These are phyloP conservation scores for Agrochola lota DNA, from an alignment of 2,888 invertebrate species.

Conservation along the genomic window DNA sequence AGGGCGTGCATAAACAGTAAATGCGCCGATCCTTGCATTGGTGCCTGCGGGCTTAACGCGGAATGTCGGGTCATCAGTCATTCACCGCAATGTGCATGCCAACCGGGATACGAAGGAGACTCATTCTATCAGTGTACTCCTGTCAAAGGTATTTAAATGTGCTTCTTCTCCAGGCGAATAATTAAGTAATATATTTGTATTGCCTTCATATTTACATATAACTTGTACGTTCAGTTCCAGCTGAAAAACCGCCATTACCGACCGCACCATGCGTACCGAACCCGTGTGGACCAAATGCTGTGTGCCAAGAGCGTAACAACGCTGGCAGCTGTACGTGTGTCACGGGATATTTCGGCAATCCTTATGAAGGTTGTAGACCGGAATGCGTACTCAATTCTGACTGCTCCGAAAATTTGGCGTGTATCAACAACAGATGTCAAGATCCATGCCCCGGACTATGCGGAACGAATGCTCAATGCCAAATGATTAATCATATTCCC, in stretches of 20 bases:
- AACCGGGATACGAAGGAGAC: conserved; percentile 93
- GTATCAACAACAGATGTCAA: conserved; percentile 92
- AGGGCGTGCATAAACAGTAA: conserved; percentile 94
- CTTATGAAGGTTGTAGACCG: conserved; percentile 93
- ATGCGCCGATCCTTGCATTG: conserved; percentile 95
- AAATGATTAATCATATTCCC: conserved; percentile 94
- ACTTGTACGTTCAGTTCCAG: conserved; percentile 59
- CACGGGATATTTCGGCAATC: conserved; percentile 93
- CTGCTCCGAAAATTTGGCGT: conserved; percentile 92
- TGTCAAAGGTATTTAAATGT: conserved; percentile 75
- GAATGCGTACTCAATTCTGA: conserved; percentile 93
- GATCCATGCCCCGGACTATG: conserved; percentile 95
- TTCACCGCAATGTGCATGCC: conserved; percentile 95
- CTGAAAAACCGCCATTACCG: conserved; percentile 72
- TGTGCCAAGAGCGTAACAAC: conserved; percentile 92
- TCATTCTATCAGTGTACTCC: conserved; percentile 93
- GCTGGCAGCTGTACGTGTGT: conserved; percentile 93
- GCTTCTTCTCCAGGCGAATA: not conserved
- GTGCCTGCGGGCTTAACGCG: conserved; percentile 94
- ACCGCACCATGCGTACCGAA: conserved; percentile 90
- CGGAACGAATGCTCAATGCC: conserved; percentile 93
- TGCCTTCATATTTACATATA: not conserved
- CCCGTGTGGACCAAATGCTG: conserved; percentile 92
- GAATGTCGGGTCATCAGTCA: conserved; percentile 95
- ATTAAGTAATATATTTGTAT: not conserved